Evolutionary conservation across 2,888 invertebrate species (phyloP), one percentile per base, ranked within the genome.

Genomic region (Caenorhabditis angaria): DNA sequence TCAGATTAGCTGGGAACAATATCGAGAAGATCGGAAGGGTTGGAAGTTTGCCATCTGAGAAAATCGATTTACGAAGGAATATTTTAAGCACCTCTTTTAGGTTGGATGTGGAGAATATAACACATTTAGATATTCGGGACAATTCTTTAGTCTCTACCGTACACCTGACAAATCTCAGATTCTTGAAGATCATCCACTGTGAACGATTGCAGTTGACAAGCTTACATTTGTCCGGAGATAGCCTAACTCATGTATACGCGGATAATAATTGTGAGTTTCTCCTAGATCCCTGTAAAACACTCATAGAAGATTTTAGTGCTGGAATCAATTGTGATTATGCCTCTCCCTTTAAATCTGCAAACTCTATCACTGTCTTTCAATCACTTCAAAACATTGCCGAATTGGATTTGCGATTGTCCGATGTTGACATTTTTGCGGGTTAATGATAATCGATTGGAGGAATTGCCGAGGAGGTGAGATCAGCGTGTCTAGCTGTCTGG

Each of bases 81-180:
- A 64, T 67, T 18, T 61, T 79, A 1, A 28, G 29, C 10, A 64
- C 67, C 2, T 62, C 72, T 18, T 79, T 79, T 58, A 69, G 79
- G 12, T 58, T 79, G 41, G 69, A 76, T 27, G 54, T 68, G 12
- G 71, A 68, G 24, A 71, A 67, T 28, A 58, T 79, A 5, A 67
- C 70, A 14, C 88, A 89, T 78, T 70, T 89, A 53, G 89, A 89
- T 80, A 81, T 89, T 29, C 76, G 89, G 4, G 89, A 89, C 79
- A 89, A 89, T 78, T 58, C 74, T 0, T 62, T 79, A 41, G 80
- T 84, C 10, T 72, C 78, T 0, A 70, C 71, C 2, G 68, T 89
- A 35, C 89, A 89, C 80, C 81, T 89, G 29, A 84, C 89, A 24
- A 82, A 87, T 50, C 68, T 89, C 18, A 80, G 85, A 53, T 83